Conservation (phyloP, 2,797 vertebrate genomes). For the Coluber constrictor region DNA sequence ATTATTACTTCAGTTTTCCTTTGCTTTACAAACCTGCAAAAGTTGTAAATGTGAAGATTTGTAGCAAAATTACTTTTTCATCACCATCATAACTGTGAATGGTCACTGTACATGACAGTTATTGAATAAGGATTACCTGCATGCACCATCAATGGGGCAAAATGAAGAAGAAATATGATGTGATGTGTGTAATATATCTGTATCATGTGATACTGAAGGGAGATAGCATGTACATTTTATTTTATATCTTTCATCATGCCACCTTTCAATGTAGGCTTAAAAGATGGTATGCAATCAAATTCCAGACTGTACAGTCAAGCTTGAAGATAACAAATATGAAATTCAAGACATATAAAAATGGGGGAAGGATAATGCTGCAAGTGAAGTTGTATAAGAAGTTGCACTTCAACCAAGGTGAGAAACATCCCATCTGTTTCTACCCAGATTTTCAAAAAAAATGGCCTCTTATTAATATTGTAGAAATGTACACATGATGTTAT, state of each 20-base stretch:
- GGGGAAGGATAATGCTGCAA: neutral
- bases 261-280: neutral
- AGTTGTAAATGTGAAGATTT: neutral
- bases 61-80: neutral
- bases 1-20: neutral
- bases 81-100: neutral
- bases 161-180: neutral
- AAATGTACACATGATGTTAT: neutral
- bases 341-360: neutral
- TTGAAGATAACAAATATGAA: neutral
- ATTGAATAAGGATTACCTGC: neutral
- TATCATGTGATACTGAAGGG: neutral
- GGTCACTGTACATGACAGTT: neutral
- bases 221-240: neutral
- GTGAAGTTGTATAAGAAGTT: neutral
- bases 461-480: neutral
- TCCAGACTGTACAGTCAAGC: neutral
- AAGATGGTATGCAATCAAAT: neutral
- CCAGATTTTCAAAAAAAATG: neutral
- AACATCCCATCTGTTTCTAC: neutral
- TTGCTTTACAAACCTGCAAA: neutral
- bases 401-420: neutral
- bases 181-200: neutral
- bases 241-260: neutral
- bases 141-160: neutral